Conservation (phyloP, 2,797 vertebrate species). For the Catharus ustulatus region DNA sequence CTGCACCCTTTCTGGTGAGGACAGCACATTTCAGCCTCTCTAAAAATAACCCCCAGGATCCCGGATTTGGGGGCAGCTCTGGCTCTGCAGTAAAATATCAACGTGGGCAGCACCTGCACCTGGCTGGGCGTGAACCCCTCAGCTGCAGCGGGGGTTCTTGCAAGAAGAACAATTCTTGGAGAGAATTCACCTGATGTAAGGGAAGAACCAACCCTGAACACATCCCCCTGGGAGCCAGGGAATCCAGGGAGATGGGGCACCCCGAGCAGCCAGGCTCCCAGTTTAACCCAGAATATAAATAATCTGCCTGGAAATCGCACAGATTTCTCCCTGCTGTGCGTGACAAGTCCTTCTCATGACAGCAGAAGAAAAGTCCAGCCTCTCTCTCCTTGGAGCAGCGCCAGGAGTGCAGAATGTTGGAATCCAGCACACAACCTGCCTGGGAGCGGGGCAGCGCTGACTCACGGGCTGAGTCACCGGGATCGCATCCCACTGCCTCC, state of each 20-base stretch:
- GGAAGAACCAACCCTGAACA: not conserved
- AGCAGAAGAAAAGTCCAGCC: not conserved
- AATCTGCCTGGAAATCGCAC: not conserved
- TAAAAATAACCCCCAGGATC: not conserved
- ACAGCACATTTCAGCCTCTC: not conserved
- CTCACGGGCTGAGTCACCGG: constrained; percentile 9
- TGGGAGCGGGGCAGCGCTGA: not conserved
- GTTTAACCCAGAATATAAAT: not conserved
- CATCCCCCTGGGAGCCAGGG: not conserved
- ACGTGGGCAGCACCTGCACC: not conserved
- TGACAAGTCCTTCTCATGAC: not conserved
- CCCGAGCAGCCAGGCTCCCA: not conserved
- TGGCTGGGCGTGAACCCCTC: not conserved
- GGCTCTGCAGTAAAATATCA: not conserved
- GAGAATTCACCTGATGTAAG: not conserved
- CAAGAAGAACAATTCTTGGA: not conserved
- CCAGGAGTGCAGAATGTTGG: not conserved
- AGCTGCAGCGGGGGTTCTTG: not conserved
- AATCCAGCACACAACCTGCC: not conserved
- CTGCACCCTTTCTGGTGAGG: not conserved
- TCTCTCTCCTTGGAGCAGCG: not conserved
- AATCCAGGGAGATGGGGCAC: not conserved
- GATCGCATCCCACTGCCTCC: not conserved
- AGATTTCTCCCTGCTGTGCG: not conserved
- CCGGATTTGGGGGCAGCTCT: not conserved